Evolutionary conservation across 2,888 invertebrate genomes (phyloP), one percentile per base, ranked within the genome.

Genomic region (Pocota personata): DNA sequence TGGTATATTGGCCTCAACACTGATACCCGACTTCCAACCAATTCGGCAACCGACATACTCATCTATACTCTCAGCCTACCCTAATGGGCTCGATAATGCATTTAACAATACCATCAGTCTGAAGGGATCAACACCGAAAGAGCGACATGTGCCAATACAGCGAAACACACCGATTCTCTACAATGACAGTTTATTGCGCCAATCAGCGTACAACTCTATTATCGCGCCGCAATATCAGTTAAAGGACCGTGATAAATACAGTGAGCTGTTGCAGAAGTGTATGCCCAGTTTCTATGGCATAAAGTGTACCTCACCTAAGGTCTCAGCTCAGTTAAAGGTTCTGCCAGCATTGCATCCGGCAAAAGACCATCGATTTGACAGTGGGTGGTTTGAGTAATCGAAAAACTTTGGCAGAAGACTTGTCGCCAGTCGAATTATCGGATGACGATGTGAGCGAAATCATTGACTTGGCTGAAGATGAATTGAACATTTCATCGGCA

Each of bases 381-480:
- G 30, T n/a, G 2, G 60, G 24, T 10, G 27, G 7, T 6, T 14
- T 21, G 14, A 58, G 40, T 14, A 82, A 32, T 84, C 71, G 84
- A n/a, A 87, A 82, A 43, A 66, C 14, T n/a, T 64, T 43, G 6
- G 55, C 27, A 3, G 75, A 75, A 1, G 72, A 48, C 35, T 3
- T 43, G n/a, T 30, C 40, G 24, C 8, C 76, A 1, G 27, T 82
- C 5, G 82, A 86, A 10, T 72, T 90, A 10, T 82, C 89, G 21
- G 89, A 90, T 10, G 89, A 89, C 24, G 89, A 88, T 21, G 87
- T 88, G 19, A 89, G 88, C 16, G 89, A 89, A 43, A 89, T 90
- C 14, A 77, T 89, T 52, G 89, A 90, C 40, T 87, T 89, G 77
- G 88, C 87, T 4, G 89, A 89, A 10, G 89, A 89, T 35, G 89